Evolutionary conservation across 2,888 invertebrate genomes (phyloP), one percentile per base, ranked within the genome.

Genomic region (Sericinus montela): DNA sequence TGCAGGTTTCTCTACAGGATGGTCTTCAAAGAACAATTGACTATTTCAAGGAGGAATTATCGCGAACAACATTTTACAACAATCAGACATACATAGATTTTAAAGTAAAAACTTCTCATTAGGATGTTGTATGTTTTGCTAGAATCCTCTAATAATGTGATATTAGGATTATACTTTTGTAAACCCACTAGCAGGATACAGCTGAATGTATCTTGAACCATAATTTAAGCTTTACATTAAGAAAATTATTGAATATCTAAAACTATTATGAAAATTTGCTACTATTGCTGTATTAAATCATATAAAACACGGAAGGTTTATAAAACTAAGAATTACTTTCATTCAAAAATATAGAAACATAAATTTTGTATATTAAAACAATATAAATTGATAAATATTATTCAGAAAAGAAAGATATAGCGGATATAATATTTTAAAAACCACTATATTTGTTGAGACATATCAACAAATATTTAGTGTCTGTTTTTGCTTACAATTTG

Each of bases 21-120:
- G 99, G 99, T 19, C 91, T 99, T 10, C 92, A 94, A 64, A 94
- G 94, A 82, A 99, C 99, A 25, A 96, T 99, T 52, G 93, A 95
- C 53, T 99, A 98, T 80, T 99, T 99, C 80, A 93, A 93, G 55
- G 94, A 95, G 71, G 99, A 99, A 85, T 86, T 99, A 52, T 79
- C 83, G n/a, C 72, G 88, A 58, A 83, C 80, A 44, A 83, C 86
- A 48, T 85, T 85, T 63, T 72, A 74, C 52, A 86, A 87, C 54
- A 88, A 88, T 62, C 85, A 87, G 63, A 88, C 87, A 3, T 88
- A 88, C 57, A 83, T 88, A 72, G 77, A 88, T 55, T 69, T 74
- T 37, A 84, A 80, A 65, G 72, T 71, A 11, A 79, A 78, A 66
- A 70, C 66, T 56, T 72, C 71, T 56, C 75, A 75, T 57, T 78